These are phyloP conservation scores for Exaiptasia diaphana DNA, from an alignment of 64 coral and sea anemone genomes.

Conservation along the genomic window DNA sequence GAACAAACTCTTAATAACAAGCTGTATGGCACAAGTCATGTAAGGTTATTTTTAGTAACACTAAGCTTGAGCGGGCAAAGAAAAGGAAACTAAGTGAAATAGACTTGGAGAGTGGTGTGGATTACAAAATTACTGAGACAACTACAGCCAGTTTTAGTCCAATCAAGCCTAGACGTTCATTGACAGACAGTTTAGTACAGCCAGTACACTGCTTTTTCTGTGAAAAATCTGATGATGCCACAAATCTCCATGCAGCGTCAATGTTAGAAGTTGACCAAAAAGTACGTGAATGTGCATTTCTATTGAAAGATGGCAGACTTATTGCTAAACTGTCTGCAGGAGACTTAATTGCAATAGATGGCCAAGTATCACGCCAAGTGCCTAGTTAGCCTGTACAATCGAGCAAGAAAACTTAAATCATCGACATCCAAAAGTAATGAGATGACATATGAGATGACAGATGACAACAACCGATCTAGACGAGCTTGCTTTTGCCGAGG, in stretches of 20 bases:
- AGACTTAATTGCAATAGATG: constrained; percentile 33
- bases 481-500: constrained; percentile 58
- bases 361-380: constrained; percentile 55
- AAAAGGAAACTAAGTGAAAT: background rate
- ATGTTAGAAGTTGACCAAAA: constrained; percentile 48
- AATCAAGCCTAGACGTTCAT: constrained; percentile 24
- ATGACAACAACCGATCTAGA: constrained; percentile 13
- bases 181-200: background rate
- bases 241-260: constrained; percentile 10
- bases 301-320: constrained; percentile 37
- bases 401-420: constrained; percentile 10
- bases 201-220: constrained; percentile 21
- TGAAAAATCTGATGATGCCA: background rate
- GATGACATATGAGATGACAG: too few relatives aligned
- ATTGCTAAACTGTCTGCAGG: constrained; percentile 43
- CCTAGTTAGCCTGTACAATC: constrained; percentile 51
- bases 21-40: constrained; percentile 1
- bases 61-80: background rate
- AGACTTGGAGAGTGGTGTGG: background rate
- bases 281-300: constrained; percentile 39
- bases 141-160: background rate
- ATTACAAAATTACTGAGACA: constrained; percentile 3
- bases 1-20: background rate
- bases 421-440: background rate
- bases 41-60: background rate